phyloP scores from a whole-genome alignment of 2,797 vertebrate species.

The Coregonus sp. region DNA sequence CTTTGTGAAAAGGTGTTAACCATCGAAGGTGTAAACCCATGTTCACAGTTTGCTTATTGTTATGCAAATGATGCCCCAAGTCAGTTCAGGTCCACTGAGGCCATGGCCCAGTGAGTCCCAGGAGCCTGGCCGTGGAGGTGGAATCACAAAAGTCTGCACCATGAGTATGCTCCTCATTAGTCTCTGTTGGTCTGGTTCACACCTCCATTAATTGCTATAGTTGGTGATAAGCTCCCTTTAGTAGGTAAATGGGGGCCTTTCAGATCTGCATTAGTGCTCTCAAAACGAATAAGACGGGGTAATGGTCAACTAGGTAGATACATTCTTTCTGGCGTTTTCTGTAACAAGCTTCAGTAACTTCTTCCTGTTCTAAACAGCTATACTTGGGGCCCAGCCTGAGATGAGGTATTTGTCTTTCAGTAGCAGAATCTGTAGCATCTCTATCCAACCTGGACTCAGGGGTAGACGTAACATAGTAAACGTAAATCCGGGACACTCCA shows the following conservation, averaged over 20 bases:
- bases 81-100: too few species aligned
- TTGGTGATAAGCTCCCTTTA: constrained; percentile 59
- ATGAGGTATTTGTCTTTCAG: background rate
- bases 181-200: constrained; percentile 50
- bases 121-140: too few species aligned
- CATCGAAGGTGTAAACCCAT: too few species aligned
- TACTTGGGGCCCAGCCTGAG: background rate
- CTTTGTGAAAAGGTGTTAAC: too few species aligned
- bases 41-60: too few species aligned
- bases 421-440: background rate
- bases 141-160: too few species aligned
- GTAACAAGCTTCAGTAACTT: constrained; percentile 42
- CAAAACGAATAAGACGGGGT: constrained; percentile 36
- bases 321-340: constrained; percentile 42
- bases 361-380: constrained; percentile 30
- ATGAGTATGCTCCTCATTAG: constrained; percentile 51
- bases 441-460: too few species aligned
- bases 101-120: too few species aligned
- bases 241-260: constrained; percentile 56
- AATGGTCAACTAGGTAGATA: constrained; percentile 53
- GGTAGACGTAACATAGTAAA: too few species aligned
- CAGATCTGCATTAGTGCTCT: constrained; percentile 41
- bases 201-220: constrained; percentile 57
- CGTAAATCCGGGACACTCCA: too few species aligned
- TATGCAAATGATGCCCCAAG: too few species aligned